phyloP scores from a whole-genome alignment of 2,113 vertebrate species.

The Bettongia penicillata region DNA sequence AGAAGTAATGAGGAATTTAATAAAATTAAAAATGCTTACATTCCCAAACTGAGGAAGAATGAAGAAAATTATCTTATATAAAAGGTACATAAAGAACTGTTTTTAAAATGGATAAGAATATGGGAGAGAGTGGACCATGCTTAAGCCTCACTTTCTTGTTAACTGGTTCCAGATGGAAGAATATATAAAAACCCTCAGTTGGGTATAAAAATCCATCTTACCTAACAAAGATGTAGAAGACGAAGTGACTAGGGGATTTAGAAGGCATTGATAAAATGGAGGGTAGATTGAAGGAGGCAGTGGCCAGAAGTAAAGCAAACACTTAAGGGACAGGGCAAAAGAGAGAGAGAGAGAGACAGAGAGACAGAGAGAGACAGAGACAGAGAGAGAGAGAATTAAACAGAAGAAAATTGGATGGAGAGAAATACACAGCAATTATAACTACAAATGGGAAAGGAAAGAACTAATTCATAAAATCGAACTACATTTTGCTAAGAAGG shows the following conservation, averaged over 20 bases:
- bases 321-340: not conserved
- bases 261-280: not conserved
- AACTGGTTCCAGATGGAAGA: not conserved
- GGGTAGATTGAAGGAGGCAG: not conserved
- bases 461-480: not conserved
- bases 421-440: not conserved
- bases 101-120: not conserved
- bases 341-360: not conserved
- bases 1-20: not conserved
- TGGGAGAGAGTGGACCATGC: not conserved
- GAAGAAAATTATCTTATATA: not conserved
- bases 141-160: not conserved
- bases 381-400: not conserved
- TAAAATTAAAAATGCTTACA: not conserved
- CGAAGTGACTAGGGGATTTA: not conserved
- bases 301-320: not conserved
- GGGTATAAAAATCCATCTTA: not conserved
- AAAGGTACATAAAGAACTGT: not conserved
- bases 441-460: not conserved
- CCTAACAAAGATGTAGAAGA: not conserved
- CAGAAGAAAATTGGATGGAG: not conserved
- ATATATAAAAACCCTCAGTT: not conserved
- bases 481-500: not conserved
- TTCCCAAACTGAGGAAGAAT: not conserved
- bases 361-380: not conserved